A percentile compares a stretch with the other conserved stretches of the same genome.
Evolutionary conservation across 2,888 invertebrate species (phyloP).

Genomic region (Zygaena filipendulae): DNA sequence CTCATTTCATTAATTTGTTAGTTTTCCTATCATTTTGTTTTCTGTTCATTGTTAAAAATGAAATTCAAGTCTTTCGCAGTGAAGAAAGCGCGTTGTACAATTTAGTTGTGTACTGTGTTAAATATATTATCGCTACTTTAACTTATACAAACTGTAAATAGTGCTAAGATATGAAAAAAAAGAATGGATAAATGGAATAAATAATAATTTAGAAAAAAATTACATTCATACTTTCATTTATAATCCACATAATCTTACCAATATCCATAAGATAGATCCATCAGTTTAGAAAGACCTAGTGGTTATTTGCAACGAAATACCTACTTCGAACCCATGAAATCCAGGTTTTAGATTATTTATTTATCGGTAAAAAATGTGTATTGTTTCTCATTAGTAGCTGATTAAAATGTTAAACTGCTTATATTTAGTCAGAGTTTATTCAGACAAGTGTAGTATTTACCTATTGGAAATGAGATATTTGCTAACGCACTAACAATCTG

Average conservation of each 20-base stretch:
- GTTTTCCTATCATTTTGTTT: slow-evolving; percentile 24
- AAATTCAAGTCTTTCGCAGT: slow-evolving; percentile 52
- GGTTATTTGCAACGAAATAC: too few species aligned
- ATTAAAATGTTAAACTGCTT: too few species aligned
- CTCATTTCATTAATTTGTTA: slow-evolving; percentile 26
- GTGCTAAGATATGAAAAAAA: slow-evolving; percentile 60
- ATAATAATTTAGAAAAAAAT: slow-evolving; percentile 49
- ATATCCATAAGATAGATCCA: too few species aligned
- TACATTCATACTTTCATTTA: slow-evolving; percentile 35
- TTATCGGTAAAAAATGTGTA: too few species aligned
- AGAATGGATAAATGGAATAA: slow-evolving; percentile 63
- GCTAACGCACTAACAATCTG: too few species aligned
- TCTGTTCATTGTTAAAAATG: slow-evolving; percentile 21
- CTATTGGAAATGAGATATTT: too few species aligned
- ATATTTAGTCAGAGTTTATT: too few species aligned
- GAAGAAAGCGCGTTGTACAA: slow-evolving; percentile 58
- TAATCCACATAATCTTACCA: background rate
- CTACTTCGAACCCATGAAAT: too few species aligned
- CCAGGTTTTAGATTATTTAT: too few species aligned
- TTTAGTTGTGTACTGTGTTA: slow-evolving; percentile 54
- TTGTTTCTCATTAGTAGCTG: too few species aligned
- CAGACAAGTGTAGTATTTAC: too few species aligned
- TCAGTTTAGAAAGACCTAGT: background rate
- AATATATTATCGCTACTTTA: slow-evolving; percentile 58
- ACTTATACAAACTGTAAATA: slow-evolving; percentile 68